Evolutionary conservation across 2,797 vertebrate genomes (phyloP), one percentile per base, ranked within the genome.

Genomic region (Mormyrops attenuatus): DNA sequence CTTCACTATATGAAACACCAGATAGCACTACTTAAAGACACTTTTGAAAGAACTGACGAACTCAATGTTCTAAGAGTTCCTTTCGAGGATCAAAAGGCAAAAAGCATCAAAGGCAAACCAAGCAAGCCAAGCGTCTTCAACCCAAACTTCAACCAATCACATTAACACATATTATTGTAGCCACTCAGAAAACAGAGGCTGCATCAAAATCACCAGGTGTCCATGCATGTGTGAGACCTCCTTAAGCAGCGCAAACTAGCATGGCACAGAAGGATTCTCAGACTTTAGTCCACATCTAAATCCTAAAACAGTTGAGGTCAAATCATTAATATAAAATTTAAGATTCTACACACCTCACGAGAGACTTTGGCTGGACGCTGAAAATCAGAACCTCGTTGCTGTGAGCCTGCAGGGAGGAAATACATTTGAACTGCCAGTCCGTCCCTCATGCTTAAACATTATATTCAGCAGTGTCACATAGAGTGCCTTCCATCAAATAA

Each of bases 301-400:
- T 69, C 9, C 66, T 15, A 11, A 15, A 69, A 15, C 11, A 5
- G 30, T 30, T 38, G 30, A 66, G 8, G 26, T 30, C 22, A 66
- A 11, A 34, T 69, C 66, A 69, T 69, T 34, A 34, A 17, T 73
- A 73, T 73, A 38, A 38, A 73, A 38, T 38, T 15, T 6, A 38
- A 47, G 38, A 80, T 20, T 80, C 34, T 44, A 44, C 73, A 80
- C 94, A 99, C 98, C 97, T 96, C 22, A 98, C 95, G 0, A 99
- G 96, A 38, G 98, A 97, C 94, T 98, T 96, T 26, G 98, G 98
- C 90, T 99, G 98, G 80, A 99, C 96, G 8, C 95, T 97, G 94
- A 99, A 99, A 91, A 98, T 93, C 0, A 99, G 95, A 60, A 99
- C 94, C 92, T 99, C 96, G 0, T 98, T 99, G 92, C 98, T 99